Base-by-base conservation (phyloP, 2,888 invertebrate genomes). In the Cremastinae sp. region DNA sequence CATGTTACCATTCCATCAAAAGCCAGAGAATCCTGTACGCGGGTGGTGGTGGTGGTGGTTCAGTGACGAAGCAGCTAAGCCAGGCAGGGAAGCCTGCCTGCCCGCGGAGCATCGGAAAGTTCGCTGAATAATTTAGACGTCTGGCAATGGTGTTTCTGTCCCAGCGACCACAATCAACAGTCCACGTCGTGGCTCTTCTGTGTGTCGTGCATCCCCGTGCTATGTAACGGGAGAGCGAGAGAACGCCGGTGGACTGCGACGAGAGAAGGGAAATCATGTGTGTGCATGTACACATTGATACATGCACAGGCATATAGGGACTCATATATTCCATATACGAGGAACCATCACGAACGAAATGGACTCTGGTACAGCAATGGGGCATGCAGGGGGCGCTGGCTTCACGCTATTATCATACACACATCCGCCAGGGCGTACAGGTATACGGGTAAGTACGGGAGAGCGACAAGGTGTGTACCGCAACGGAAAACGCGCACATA, bases 51-150 rank as follows among this genome's bases (percentile, higher is more conserved):
- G 12, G 1, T 41, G 16, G 28, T 14, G 34, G 20, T 47, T 54
- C 53, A 14, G 45, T 70, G 45, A 70, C 62, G 62, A n/a, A 45
- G 34, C 45, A 45, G 53, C 34, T 53, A 38, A 68, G 68, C 73
- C 22, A 54, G 28, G 20, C 45, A 36, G 45, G 45, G 58, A 68
- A 69, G 70, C 43, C 64, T 45, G 22, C 47, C 10, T 2, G 2
- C 12, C 12, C 8, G 12, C 28, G 34, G 51, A 66, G 71, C 54
- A 61, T 66, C 58, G 58, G 78, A 69, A 77, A 76, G 70, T 79
- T 77, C 45, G 16, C 53, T 77, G 77, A 79, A 79, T 79, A 77
- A 79, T 79, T 79, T 56, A 66, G 47, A 68, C 58, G 77, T 71
- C 68, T 62, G 66, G 71, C 74, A 53, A 69, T 71, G 77, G 74